Percentiles rank a stretch among this genome's conserved stretches.
Conservation (phyloP, 2,797 vertebrate species). For the Macropodus opercularis region DNA sequence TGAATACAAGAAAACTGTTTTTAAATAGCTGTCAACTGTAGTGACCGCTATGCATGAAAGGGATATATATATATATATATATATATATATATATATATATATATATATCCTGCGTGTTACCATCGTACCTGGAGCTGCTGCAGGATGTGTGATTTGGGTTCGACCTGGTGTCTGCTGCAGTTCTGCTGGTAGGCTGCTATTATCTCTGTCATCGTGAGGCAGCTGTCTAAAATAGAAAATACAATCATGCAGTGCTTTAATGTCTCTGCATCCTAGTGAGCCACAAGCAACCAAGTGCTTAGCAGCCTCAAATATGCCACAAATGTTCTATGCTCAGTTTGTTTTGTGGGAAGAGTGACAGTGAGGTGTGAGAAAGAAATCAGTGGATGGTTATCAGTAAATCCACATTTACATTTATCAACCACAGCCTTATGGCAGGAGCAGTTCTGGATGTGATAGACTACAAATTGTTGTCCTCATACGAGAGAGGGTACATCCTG, state of each 20-base stretch:
- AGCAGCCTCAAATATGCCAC: conserved; percentile 48
- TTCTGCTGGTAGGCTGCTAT: conserved; percentile 77
- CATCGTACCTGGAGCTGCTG: conserved; percentile 80
- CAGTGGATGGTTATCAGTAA: conserved; percentile 50
- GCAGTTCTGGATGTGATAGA: conserved; percentile 41
- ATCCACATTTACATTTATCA: conserved; percentile 53
- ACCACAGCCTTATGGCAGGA: conserved; percentile 38
- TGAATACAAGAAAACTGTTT: too few relatives aligned
- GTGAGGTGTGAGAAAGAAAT: conserved; percentile 52
- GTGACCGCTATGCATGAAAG: too few relatives aligned
- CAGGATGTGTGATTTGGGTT: conserved; percentile 71
- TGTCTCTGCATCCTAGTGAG: conserved; percentile 52
- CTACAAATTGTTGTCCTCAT: too few relatives aligned
- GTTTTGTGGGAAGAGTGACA: conserved; percentile 31
- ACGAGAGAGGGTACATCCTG: too few relatives aligned
- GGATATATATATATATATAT: background rate
- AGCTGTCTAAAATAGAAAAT: conserved; percentile 74
- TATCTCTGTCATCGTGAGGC: conserved; percentile 76
- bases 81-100: too few relatives aligned
- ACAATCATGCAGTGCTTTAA: conserved; percentile 51
- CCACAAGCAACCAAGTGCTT: conserved; percentile 47
- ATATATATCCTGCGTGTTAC: too few relatives aligned
- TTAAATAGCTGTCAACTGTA: too few relatives aligned
- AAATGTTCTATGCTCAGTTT: conserved; percentile 25
- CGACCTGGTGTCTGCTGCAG: conserved; percentile 79